phyloP scores from a whole-genome alignment of 2,888 invertebrate genomes.

The Amphipoea lucens region DNA sequence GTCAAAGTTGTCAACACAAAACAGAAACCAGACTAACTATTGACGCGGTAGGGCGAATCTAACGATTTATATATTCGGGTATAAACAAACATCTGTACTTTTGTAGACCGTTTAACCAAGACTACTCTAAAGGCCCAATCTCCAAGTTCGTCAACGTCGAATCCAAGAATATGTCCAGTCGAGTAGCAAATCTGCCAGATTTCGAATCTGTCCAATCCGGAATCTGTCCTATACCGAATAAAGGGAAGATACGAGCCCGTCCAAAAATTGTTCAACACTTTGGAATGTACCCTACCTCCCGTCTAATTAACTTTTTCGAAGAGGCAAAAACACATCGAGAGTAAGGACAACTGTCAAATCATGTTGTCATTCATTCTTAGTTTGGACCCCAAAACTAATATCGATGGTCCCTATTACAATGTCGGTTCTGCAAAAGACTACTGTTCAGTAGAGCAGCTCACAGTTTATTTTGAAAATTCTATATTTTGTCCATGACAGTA shows the following conservation, averaged over 20 bases:
- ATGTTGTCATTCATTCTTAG: background rate
- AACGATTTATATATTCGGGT: background rate
- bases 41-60: background rate
- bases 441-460: too few species aligned
- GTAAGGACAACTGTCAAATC: background rate
- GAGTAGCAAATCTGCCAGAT: too few species aligned
- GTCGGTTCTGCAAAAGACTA: too few species aligned
- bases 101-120: background rate
- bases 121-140: background rate
- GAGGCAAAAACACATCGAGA: background rate
- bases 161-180: too few species aligned
- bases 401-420: too few species aligned
- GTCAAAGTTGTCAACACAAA: background rate
- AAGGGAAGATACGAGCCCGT: background rate
- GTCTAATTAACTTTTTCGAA: background rate
- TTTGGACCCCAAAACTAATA: background rate
- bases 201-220: too few species aligned
- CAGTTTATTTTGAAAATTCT: too few species aligned
- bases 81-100: background rate
- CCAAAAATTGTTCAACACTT: background rate
- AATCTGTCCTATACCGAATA: too few species aligned
- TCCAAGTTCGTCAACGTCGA: background rate
- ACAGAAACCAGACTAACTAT: background rate
- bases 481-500: too few species aligned
- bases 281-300: background rate